phyloP scores from a whole-genome alignment of 2,888 invertebrate genomes.

The Brenthis hecate region DNA sequence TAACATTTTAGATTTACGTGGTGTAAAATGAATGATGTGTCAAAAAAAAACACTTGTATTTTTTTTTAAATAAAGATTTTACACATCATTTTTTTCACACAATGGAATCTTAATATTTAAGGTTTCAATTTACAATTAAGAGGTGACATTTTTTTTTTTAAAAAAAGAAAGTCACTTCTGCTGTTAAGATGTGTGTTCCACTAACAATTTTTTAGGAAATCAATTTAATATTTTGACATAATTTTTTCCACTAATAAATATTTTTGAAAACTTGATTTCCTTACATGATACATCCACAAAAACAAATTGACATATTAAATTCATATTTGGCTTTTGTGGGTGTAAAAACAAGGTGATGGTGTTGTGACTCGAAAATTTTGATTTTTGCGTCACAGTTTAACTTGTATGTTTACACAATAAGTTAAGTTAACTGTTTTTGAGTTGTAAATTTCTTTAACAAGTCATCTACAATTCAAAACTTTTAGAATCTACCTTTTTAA shows the following conservation, averaged over 20 bases:
- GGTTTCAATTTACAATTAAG: constrained; percentile 38
- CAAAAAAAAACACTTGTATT: constrained; percentile 20
- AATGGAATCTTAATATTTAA: constrained; percentile 44
- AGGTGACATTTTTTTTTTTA: constrained; percentile 42
- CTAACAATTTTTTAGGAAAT: constrained; percentile 57
- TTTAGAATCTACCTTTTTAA: constrained; percentile 41
- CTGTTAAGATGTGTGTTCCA: constrained; percentile 66
- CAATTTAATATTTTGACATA: constrained; percentile 29
- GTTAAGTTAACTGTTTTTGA: constrained; percentile 52
- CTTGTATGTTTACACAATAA: constrained; percentile 63
- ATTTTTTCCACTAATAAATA: constrained; percentile 19
- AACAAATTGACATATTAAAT: background rate
- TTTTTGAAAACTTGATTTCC: constrained; percentile 36
- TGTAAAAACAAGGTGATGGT: constrained; percentile 64
- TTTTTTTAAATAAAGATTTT: constrained; percentile 7
- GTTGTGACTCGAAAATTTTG: constrained; percentile 47
- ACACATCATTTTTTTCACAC: constrained; percentile 36
- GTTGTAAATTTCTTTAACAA: constrained; percentile 49
- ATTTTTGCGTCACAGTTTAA: constrained; percentile 53
- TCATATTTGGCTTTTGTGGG: constrained; percentile 53
- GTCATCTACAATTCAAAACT: constrained; percentile 42
- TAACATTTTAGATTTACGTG: constrained; percentile 53
- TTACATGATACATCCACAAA: constrained; percentile 27
- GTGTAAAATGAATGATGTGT: constrained; percentile 29
- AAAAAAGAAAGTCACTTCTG: constrained; percentile 47